Evolutionary conservation across 2,888 invertebrate genomes (phyloP).

Genomic region (Polylopha cassiicola): DNA sequence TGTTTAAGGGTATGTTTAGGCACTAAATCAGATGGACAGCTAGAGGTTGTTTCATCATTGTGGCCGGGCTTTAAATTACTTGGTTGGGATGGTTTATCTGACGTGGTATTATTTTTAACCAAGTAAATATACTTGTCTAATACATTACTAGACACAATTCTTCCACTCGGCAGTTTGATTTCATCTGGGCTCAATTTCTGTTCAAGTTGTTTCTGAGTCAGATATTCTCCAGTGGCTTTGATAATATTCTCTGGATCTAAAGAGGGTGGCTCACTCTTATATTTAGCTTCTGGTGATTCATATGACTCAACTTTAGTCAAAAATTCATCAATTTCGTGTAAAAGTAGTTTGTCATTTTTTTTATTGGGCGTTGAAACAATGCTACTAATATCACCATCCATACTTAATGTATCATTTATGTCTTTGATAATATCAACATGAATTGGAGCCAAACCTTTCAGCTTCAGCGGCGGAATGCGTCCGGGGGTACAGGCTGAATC

Average conservation of each 20-base stretch:
- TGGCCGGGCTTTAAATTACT: slow-evolving; percentile 26
- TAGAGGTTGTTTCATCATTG: slow-evolving; percentile 27
- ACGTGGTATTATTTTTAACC: slow-evolving; percentile 48
- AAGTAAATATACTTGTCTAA: slow-evolving; percentile 70
- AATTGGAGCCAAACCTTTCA: slow-evolving; percentile 26
- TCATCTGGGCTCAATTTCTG: slow-evolving; percentile 40
- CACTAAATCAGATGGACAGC: slow-evolving; percentile 6
- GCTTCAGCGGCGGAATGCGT: slow-evolving; percentile 40
- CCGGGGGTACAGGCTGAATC: slow-evolving; percentile 39
- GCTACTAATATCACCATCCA: slow-evolving; percentile 71
- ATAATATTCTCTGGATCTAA: slow-evolving; percentile 57
- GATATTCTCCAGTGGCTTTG: slow-evolving; percentile 61
- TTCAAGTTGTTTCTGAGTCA: slow-evolving; percentile 56
- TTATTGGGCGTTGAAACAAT: slow-evolving; percentile 67
- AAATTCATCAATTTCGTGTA: slow-evolving; percentile 71
- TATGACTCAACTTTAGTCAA: slow-evolving; percentile 66
- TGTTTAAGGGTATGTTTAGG: slow-evolving; percentile 14
- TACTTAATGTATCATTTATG: slow-evolving; percentile 52
- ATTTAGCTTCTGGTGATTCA: slow-evolving; percentile 56
- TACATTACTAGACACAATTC: slow-evolving; percentile 49
- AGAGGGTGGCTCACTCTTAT: slow-evolving; percentile 35
- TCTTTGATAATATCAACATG: slow-evolving; percentile 25
- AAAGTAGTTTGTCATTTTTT: slow-evolving; percentile 61
- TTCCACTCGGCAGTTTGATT: slow-evolving; percentile 55
- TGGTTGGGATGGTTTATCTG: slow-evolving; percentile 35